Base-by-base conservation (phyloP, 2,797 vertebrate species). In the Gobio occitaniae region DNA sequence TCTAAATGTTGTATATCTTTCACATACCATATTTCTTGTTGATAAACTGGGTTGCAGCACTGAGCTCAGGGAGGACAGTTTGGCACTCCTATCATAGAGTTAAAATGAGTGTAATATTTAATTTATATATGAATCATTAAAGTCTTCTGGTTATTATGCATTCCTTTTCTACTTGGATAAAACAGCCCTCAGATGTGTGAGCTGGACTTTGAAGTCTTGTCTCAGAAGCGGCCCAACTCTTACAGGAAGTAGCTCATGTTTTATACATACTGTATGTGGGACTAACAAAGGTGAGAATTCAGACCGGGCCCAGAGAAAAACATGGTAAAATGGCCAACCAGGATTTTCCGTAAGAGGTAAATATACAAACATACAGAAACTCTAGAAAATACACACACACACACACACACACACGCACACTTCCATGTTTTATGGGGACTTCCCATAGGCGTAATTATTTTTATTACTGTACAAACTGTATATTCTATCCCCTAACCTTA, bases 101-200 rank as follows among this genome's bases (percentile, higher is more conserved):
- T 92, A 95, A 96, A 95, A 95, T 92, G 90, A 91, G 92, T 86
- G 89, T 92, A 91, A 96, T 96, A 95, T 95, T 96, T 96, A 95
- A 96, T 96, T 95, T 94, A 95, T 96, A 95, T 94, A 91, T 92
- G 91, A 94, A 94, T 95, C 95, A 96, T 96, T 96, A 95, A 95
- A 95, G 94, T 93, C 93, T 92, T 93, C 93, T 88, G 92, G 93
- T 92, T 94, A 98, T 98, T 95, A 99, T 96, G 95, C 96, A 97
- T 98, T 98, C 97, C 94, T 95, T 98, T 94, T 97, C 96, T 97
- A 96, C 96, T 96, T 96, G 97, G 97, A 98, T 97, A 97, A 98
- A 98, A 96, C 95, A 98, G 96, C 93, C 95, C 95, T 97, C 96
- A 97, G 97, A 98, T 96, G 96, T 96, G 94, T 94, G 94, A 93